Percentiles rank a stretch among this genome's conserved stretches.
Evolutionary conservation across 2,888 invertebrate species (phyloP).

Genomic region (Parapristionchus giblindavisi): DNA sequence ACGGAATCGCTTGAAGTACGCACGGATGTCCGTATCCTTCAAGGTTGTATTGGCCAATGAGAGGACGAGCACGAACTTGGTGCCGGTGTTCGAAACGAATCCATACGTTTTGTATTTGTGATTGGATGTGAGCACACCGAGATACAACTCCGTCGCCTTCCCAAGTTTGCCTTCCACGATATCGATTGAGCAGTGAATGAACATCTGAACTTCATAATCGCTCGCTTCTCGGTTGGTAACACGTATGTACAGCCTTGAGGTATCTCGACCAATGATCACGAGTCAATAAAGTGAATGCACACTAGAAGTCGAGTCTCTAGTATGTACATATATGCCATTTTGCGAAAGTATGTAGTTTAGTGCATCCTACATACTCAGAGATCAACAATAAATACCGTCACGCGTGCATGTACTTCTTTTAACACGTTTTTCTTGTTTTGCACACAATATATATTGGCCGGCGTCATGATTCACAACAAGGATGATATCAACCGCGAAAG

Average conservation of each 20-base stretch:
- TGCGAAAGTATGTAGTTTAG: no score
- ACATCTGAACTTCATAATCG: conserved; percentile 57
- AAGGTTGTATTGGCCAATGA: conserved; percentile 52
- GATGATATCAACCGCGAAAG: no score
- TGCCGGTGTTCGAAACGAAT: conserved; percentile 63
- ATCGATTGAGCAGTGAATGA: conserved; percentile 63
- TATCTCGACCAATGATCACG: no score
- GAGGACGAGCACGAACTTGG: conserved; percentile 61
- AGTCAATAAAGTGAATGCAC: no score
- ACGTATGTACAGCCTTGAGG: conserved; percentile 55
- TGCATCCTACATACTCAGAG: no score
- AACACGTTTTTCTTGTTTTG: no score
- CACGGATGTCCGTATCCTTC: conserved; percentile 57
- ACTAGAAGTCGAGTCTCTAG: no score
- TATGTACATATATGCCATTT: no score
- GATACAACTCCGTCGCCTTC: conserved; percentile 53
- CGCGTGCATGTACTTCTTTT: no score
- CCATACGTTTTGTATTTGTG: conserved; percentile 61
- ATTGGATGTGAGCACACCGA: conserved; percentile 56
- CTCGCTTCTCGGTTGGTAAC: conserved; percentile 46
- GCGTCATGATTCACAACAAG: no score
- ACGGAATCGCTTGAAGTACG: conserved; percentile 88
- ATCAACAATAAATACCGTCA: no score
- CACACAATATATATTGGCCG: no score
- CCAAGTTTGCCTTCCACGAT: conserved; percentile 61